Conservation (phyloP, 37 sponge, comb jelly and placozoan genomes). For the Ephydatia muelleri region DNA sequence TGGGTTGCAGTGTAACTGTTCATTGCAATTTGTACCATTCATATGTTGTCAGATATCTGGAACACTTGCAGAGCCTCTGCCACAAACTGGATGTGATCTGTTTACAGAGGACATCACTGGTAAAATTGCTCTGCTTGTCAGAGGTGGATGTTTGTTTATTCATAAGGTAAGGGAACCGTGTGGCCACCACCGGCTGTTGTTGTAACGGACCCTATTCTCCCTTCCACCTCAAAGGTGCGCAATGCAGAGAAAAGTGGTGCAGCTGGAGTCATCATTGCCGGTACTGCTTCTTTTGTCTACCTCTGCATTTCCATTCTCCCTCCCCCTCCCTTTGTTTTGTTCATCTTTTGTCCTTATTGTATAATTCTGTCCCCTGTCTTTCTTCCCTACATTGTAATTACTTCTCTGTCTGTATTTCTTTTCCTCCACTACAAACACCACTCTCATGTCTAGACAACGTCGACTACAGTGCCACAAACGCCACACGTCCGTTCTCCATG, state of each 20-base stretch:
- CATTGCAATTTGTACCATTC: not conserved
- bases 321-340: too few relatives aligned
- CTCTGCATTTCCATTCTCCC: too few relatives aligned
- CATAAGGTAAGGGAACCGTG: slow-evolving; percentile 63
- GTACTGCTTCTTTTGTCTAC: not conserved
- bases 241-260: slow-evolving; percentile 63
- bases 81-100: slow-evolving; percentile 34
- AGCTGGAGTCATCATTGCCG: slow-evolving; percentile 53
- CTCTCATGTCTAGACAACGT: too few relatives aligned
- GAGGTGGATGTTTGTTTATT: slow-evolving; percentile 92
- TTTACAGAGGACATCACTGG: slow-evolving; percentile 25
- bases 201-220: not conserved
- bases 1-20: too few relatives aligned
- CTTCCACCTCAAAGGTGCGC: slow-evolving; percentile 35
- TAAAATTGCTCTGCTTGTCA: slow-evolving; percentile 59
- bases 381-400: not conserved
- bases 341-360: too few relatives aligned
- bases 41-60: not conserved
- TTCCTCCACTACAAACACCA: too few relatives aligned
- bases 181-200: not conserved
- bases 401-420: not conserved
- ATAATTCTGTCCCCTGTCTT: not conserved
- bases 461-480: not conserved
- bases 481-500: slow-evolving; percentile 59
- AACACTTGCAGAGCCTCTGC: slow-evolving; percentile 17